Percentiles rank a stretch among this genome's conserved stretches.
Evolutionary conservation across 2,113 vertebrate species (phyloP).

Genomic region (Sus scrofa): DNA sequence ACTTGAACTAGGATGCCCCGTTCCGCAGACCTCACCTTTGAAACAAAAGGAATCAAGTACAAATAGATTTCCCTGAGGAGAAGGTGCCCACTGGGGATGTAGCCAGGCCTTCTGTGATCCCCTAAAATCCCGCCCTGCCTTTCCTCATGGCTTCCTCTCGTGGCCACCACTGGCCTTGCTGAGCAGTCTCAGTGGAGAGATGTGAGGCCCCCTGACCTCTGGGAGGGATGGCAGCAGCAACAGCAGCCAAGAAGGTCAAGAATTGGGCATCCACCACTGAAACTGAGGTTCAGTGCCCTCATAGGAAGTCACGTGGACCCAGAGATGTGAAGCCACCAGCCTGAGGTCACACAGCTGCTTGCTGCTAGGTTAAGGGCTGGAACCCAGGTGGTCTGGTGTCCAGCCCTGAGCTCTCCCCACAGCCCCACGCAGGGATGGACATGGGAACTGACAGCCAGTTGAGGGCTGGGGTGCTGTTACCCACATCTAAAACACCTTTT

Average conservation of each 20-base stretch:
- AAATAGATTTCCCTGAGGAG: not conserved
- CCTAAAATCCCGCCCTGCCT: not conserved
- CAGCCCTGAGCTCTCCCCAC: not conserved
- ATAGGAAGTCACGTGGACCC: not conserved
- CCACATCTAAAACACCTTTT: not conserved
- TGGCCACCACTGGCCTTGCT: not conserved
- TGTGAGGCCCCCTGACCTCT: not conserved
- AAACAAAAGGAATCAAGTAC: not conserved
- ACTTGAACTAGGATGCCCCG: not conserved
- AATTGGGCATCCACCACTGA: accelerated
- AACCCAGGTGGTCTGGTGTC: not conserved
- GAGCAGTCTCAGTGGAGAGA: not conserved
- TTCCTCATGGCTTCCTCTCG: not conserved
- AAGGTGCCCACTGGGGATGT: not conserved
- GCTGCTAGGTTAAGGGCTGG: not conserved
- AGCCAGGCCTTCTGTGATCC: not conserved
- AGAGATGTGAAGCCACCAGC: not conserved
- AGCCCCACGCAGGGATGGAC: not conserved
- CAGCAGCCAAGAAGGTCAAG: not conserved
- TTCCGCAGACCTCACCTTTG: not conserved
- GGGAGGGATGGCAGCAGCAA: not conserved
- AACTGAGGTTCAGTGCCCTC: not conserved
- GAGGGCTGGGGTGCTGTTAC: too few species aligned
- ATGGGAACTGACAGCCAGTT: not conserved
- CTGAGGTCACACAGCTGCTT: not conserved